Conservation (phyloP, 2,113 vertebrate species). For the Malurus melanocephalus region DNA sequence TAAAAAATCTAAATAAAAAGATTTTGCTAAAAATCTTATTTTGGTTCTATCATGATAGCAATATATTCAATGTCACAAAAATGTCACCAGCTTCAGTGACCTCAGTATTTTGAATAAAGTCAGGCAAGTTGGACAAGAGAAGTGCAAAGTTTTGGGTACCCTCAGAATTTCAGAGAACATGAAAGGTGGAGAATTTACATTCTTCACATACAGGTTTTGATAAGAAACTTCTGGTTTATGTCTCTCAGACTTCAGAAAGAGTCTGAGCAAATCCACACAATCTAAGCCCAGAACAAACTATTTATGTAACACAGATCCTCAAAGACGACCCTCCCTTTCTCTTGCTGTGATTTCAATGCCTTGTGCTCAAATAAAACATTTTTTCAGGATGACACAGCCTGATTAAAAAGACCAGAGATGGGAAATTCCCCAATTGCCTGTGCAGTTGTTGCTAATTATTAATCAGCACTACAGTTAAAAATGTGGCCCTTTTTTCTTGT, state of each 20-base stretch:
- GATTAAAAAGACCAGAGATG: not conserved
- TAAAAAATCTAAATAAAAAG: not conserved
- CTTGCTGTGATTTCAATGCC: not conserved
- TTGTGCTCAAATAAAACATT: not conserved
- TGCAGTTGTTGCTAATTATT: not conserved
- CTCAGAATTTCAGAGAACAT: not conserved
- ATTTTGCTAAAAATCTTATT: not conserved
- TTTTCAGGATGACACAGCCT: not conserved
- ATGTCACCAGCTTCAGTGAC: not conserved
- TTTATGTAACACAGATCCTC: not conserved
- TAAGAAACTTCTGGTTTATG: not conserved
- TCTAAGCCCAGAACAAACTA: not conserved
- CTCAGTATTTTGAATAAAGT: not conserved
- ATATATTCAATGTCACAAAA: not conserved
- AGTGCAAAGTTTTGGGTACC: not conserved
- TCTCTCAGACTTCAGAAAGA: not conserved
- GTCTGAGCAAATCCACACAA: not conserved
- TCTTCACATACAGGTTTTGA: not conserved
- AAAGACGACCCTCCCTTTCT: not conserved
- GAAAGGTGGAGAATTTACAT: not conserved
- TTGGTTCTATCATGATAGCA: not conserved
- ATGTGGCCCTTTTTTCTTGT: not conserved
- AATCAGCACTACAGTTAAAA: not conserved
- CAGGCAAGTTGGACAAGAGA: not conserved
- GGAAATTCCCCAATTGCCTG: not conserved